Base-by-base conservation (phyloP, 2,113 vertebrate genomes). In the Hippolais icterina region DNA sequence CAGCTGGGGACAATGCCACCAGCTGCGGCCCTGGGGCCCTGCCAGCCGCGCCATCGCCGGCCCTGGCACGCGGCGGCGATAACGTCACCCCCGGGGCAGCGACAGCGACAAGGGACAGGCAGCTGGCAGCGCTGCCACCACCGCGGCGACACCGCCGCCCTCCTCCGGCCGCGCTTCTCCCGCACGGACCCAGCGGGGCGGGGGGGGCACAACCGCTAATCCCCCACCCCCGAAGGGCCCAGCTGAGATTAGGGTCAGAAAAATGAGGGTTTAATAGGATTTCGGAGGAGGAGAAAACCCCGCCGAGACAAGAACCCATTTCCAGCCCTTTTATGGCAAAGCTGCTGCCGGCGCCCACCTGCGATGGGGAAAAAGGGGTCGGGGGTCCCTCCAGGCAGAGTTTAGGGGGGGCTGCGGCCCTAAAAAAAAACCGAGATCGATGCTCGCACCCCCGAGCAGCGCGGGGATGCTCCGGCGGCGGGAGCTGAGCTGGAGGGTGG, bases 231-330 rank as follows among this genome's bases (percentile, higher is more conserved):
- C 5, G 3, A 69, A 46, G 42, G 23, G 2, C 54, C 22, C 6
- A 53, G 59, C 68, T 10, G 71, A 83, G 96, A 97, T 95, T 94
- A 94, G 95, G 95, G 95, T 94, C 95, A 97, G 95, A 94, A 97
- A 96, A 95, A 92, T 33, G 91, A 96, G 94, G 75, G 59, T 96
- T 94, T 91, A 96, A 95, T 87, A 41, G 95, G 96, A 96, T 96
- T 93, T 59, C 28, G 70, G 0, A 60, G 95, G 57, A 87, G 84
- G 91, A 87, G 95, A 87, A 93, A 94, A 79, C 79, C 42, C 29
- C 1, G 76, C 16, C 23, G 94, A 93, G 89, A 94, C 84, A 87
- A 91, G 11, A 81, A 88, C 57, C 4, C 6, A 35, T 35, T 94
- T 39, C 69, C 89, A 81, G 92, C 20, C 87, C 89, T 95, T 93